A percentile compares a stretch with the other conserved stretches of the same genome.
These are phyloP conservation scores for Scaptodrosophila latifasciaeformis DNA, from an alignment of 2,888 invertebrate genomes.

Conservation along the genomic window DNA sequence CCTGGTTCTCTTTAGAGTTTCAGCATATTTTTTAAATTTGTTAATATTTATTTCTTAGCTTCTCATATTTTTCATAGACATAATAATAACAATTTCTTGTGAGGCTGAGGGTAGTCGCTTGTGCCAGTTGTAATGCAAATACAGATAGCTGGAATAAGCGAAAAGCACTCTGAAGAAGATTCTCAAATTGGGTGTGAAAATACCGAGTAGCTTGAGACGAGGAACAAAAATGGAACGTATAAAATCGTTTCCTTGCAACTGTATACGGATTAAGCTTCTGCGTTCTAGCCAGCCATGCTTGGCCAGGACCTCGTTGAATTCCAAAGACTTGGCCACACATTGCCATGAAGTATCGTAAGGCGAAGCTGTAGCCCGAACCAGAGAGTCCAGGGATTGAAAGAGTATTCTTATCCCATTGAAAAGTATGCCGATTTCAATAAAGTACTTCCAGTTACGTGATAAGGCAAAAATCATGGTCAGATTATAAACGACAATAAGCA, in stretches of 20 bases:
- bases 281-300: conserved; percentile 37
- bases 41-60: too few species aligned
- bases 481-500: conserved; percentile 37
- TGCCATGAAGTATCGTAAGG: conserved; percentile 31
- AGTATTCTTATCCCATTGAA: conserved; percentile 35
- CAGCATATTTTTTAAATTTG: too few species aligned
- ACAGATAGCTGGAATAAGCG: conserved; percentile 30
- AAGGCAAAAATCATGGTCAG: conserved; percentile 38
- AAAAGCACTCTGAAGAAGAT: conserved; percentile 36
- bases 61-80: neutral
- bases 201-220: conserved; percentile 24
- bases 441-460: conserved; percentile 27
- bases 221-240: conserved; percentile 19
- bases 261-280: neutral
- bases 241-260: conserved; percentile 6
- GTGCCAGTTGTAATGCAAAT: conserved; percentile 33
- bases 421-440: conserved; percentile 25
- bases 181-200: conserved; percentile 32
- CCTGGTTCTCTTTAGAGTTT: neutral
- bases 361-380: conserved; percentile 17
- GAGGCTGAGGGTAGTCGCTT: conserved; percentile 24
- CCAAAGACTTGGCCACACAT: conserved; percentile 26
- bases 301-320: conserved; percentile 33
- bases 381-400: conserved; percentile 27
- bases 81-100: conserved; percentile 23